Evolutionary conservation across 2,113 vertebrate genomes (phyloP), one percentile per base, ranked within the genome.

Genomic region (Alexandromys fortis): DNA sequence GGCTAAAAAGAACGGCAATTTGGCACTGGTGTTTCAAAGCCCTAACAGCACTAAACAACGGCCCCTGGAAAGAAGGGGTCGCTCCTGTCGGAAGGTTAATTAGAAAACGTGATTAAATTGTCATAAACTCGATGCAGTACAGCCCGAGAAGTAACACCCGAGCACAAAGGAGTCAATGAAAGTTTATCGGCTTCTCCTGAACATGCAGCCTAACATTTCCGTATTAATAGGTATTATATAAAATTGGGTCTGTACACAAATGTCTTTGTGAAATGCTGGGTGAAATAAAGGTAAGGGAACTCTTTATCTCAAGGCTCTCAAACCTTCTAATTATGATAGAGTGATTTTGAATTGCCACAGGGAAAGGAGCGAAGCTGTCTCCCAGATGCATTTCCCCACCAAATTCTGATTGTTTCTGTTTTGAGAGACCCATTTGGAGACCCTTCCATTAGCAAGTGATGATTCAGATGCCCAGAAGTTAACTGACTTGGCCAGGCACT

Each of bases 191-290:
- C 73, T 95, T 94, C 95, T 94, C 94, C 7, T 95, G 76, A 93
- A 90, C 81, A 72, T 68, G 42, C 42, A 92, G 86, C 47, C 93
- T 79, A 93, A 45, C 45, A 72, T 97, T 96, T 97, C 96, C 61
- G 1, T 90, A 24, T 85, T 96, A 96, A 97, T 94, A 86, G n/a
- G 79, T 87, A 52, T 82, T 72, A 91, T 68, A 78, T 94, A 92
- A 96, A 97, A 95, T 68, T 92, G 83, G 75, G 91, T 96, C 91
- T 93, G 55, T 35, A 67, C 94, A 94, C 90, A 92, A 96, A 97
- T 47, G 78, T 77, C 85, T 70, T 58, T 96, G 75, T 61, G 72
- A 95, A 90, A 91, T 3, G 42, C 81, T 90, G 76, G 67, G 49
- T 86, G 93, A 95, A 92, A 92, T 89, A 38, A 90, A 96, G 33